These are phyloP conservation scores for Danio choprae DNA, from an alignment of 2,797 vertebrate genomes.

Conservation along the genomic window DNA sequence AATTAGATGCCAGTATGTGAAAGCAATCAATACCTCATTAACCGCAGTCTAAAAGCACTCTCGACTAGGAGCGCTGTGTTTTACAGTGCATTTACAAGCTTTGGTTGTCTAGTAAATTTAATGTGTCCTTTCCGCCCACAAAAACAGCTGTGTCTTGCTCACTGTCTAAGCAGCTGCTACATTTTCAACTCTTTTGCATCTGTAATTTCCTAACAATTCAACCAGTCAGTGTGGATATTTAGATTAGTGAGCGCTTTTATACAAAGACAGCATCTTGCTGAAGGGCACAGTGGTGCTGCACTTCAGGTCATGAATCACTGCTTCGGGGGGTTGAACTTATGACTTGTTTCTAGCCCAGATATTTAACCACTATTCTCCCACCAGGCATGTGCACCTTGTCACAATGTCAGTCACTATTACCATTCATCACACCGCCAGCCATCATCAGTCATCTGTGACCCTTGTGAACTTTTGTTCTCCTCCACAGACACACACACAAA, in stretches of 20 bases:
- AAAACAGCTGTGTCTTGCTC: constrained; percentile 48
- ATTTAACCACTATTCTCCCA: constrained; percentile 18
- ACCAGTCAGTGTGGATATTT: neutral
- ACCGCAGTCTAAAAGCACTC: constrained; percentile 33
- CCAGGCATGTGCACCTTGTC: constrained; percentile 24
- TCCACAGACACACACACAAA: neutral
- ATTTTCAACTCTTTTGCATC: neutral
- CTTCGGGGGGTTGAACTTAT: constrained; percentile 20
- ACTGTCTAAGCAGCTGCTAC: constrained; percentile 18
- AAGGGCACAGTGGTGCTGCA: constrained; percentile 10
- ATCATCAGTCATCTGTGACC: constrained; percentile 18
- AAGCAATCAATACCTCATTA: constrained; percentile 46
- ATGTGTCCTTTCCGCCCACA: constrained; percentile 10
- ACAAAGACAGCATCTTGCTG: neutral
- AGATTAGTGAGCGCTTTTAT: neutral
- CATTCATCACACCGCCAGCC: constrained; percentile 24
- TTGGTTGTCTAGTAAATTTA: constrained; percentile 56
- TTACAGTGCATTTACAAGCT: constrained; percentile 46
- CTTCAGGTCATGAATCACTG: neutral
- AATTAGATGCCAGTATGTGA: constrained; percentile 28
- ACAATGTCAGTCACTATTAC: constrained; percentile 34
- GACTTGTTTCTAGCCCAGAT: constrained; percentile 25
- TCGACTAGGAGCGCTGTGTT: constrained; percentile 16
- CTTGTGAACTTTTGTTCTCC: constrained; percentile 27
- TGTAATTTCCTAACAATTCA: neutral